These are phyloP conservation scores for Menidia beryllina DNA, from an alignment of 2,113 vertebrate species.

Conservation along the genomic window DNA sequence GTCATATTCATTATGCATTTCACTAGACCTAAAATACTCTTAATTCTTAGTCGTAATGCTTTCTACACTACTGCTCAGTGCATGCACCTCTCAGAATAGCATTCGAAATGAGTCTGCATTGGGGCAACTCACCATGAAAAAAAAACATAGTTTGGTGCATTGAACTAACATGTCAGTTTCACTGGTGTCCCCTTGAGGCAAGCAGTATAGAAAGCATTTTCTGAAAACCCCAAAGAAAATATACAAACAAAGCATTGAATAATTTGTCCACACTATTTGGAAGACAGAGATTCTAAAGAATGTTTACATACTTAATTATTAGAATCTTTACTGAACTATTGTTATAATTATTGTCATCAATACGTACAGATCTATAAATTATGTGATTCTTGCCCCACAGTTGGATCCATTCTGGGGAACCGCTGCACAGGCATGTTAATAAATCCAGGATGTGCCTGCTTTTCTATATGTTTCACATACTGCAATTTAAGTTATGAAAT, in stretches of 20 bases:
- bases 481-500: constrained; percentile 36
- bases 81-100: constrained; percentile 39
- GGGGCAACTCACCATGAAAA: constrained; percentile 48
- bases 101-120: constrained; percentile 37
- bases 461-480: constrained; percentile 43
- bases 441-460: constrained; percentile 31
- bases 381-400: constrained; percentile 53
- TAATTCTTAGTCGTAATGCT: constrained; percentile 75
- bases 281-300: constrained; percentile 83
- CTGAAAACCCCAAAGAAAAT: constrained; percentile 52
- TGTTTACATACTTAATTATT: constrained; percentile 76
- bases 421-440: constrained; percentile 44
- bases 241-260: constrained; percentile 62
- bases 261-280: constrained; percentile 77
- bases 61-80: constrained; percentile 76
- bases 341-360: constrained; percentile 52
- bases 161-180: constrained; percentile 49
- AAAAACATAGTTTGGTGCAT: constrained; percentile 43
- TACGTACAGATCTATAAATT: constrained; percentile 72
- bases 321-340: constrained; percentile 73
- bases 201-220: constrained; percentile 78
- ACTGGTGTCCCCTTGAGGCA: constrained; percentile 53
- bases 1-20: constrained; percentile 77
- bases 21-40: constrained; percentile 83
- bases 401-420: constrained; percentile 58